Percentiles rank a stretch among this genome's conserved stretches.
Evolutionary conservation across 2,888 invertebrate genomes (phyloP).

Genomic region (Acronicta aceris): DNA sequence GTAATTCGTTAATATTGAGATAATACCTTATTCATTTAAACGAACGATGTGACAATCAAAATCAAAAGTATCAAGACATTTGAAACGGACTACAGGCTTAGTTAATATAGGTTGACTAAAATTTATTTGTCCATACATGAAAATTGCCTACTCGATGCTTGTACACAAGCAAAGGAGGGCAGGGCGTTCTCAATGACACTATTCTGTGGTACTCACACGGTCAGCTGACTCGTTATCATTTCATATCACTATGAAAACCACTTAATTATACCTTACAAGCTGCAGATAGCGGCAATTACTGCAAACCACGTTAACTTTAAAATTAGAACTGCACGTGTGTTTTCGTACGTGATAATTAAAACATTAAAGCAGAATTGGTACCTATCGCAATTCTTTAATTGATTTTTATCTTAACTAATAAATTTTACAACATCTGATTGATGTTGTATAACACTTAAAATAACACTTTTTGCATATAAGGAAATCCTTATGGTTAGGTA

Average conservation of each 20-base stretch:
- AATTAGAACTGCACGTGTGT: slow-evolving; percentile 6
- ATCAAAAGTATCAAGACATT: slow-evolving; percentile 63
- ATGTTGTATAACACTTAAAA: too few species aligned
- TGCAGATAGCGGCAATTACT: slow-evolving; percentile 35
- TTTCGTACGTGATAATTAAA: too few species aligned
- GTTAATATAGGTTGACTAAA: slow-evolving; percentile 69
- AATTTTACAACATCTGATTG: too few species aligned
- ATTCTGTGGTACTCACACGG: slow-evolving; percentile 62
- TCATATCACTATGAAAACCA: slow-evolving; percentile 63
- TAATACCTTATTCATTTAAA: too few species aligned
- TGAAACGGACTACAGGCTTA: slow-evolving; percentile 45
- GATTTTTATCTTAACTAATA: too few species aligned
- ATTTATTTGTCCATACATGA: slow-evolving; percentile 80
- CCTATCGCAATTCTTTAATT: too few species aligned
- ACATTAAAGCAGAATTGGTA: too few species aligned
- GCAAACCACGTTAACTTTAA: slow-evolving; percentile 17
- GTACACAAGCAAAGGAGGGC: slow-evolving; percentile 72
- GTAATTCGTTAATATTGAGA: too few species aligned
- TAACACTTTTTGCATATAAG: too few species aligned
- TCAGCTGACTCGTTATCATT: slow-evolving; percentile 77
- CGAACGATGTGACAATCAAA: slow-evolving; percentile 15
- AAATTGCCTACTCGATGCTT: slow-evolving; percentile 69
- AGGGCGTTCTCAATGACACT: slow-evolving; percentile 84
- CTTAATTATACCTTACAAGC: slow-evolving; percentile 41
- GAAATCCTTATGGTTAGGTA: too few species aligned